A percentile compares a stretch with the other conserved stretches of the same genome.
Conservation (phyloP, 2,888 invertebrate genomes). For the Drosophila pseudotalamancana region DNA sequence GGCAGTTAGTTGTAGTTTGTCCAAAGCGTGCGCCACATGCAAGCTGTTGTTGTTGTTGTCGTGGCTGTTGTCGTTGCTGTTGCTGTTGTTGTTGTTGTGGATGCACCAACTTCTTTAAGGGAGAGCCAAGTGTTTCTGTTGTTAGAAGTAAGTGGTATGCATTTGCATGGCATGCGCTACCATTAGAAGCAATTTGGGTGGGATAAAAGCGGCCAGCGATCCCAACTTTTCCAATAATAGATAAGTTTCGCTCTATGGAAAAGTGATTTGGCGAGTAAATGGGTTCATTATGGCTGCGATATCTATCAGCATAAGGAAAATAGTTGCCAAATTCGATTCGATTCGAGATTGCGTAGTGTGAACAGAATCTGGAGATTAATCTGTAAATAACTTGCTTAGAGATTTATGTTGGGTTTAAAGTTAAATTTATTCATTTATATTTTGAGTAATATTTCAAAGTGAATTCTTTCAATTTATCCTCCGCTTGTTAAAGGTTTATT, state of each 20-base stretch:
- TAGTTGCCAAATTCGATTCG: conserved; percentile 9
- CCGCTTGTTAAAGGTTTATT: too few species aligned
- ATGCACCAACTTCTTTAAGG: conserved; percentile 54
- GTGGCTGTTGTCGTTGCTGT: conserved; percentile 18
- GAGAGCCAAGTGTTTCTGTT: conserved; percentile 66
- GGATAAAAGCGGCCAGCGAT: conserved; percentile 64
- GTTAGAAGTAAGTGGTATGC: conserved; percentile 64
- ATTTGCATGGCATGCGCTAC: conserved; percentile 78
- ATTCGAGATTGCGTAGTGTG: conserved; percentile 27
- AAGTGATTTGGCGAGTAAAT: conserved; percentile 27
- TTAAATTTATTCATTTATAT: too few species aligned
- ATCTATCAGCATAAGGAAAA: conserved; percentile 29
- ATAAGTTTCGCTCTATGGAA: conserved; percentile 27
- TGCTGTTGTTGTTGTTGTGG: conserved; percentile 25
- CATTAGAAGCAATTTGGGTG: conserved; percentile 75
- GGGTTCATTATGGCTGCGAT: conserved; percentile 21
- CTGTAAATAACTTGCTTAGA: background rate
- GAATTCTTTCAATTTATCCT: too few species aligned
- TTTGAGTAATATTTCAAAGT: too few species aligned
- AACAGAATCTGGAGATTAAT: conserved; percentile 2
- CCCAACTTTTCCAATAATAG: conserved; percentile 35
- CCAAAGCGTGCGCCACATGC: conserved; percentile 66
- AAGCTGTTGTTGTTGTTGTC: conserved; percentile 25
- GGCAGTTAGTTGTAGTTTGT: conserved; percentile 75
- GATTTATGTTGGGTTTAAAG: background rate